Evolutionary conservation across 2,113 vertebrate species (phyloP), one percentile per base, ranked within the genome.

Genomic region (Sciurus niger): DNA sequence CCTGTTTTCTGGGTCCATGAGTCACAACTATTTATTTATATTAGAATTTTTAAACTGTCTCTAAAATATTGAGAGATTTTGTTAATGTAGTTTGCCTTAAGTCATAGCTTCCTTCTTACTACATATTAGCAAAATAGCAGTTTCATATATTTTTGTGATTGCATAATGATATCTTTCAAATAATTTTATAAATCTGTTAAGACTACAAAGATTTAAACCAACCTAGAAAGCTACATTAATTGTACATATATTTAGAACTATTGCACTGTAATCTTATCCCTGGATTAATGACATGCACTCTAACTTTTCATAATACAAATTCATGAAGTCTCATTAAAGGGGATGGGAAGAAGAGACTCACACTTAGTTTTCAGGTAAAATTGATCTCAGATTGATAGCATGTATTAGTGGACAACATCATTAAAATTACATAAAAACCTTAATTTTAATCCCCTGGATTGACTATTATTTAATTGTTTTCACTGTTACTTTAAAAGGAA

Each of bases 1-100:
- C 12, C 74, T 34, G 0, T 94, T 96, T 89, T 14, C 37, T 0
- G 93, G 53, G n/a, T 96, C 94, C 90, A 60, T 88, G 86, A 84
- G 65, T 97, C 77, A 86, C 65, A 96, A 48, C 84, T 96, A 93
- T n/a, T 95, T 96, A 97, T 93, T 88, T 78, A 65, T 65, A 96
- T 89, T 95, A 97, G 87, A 79, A 93, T 90, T 93, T 86, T 82
- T 78, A 96, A 96, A 97, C 72, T 25, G 60, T 6, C 46, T 91
- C 11, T 53, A 93, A 91, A 92, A 97, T 55, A 76, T 22, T 53
- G 83, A 83, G 63, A 90, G 34, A 87, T 80, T 80, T 40, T 86
- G 60, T 70, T 72, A 86, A 86, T 40, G 1, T 24, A 89, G 24
- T 80, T 65, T 17, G 68, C 55, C 18, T 48, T 32, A 51, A 14